Conservation (phyloP, 2,113 vertebrate genomes). For the Atractosteus spatula region DNA sequence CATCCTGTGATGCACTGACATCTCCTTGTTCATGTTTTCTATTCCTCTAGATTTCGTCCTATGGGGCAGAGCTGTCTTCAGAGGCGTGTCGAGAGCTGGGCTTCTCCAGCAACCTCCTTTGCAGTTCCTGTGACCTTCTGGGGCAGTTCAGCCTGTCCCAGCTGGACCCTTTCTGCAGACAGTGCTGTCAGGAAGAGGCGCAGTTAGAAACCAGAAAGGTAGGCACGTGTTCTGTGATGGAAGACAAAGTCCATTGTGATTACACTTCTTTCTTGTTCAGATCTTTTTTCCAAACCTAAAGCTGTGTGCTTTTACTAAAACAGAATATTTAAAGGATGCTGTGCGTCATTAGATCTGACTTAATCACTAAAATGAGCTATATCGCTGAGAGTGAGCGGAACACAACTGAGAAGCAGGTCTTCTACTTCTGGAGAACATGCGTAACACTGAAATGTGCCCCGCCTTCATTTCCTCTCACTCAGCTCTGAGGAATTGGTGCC, state of each 20-base stretch:
- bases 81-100: slow-evolving; percentile 92
- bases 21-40: too few species aligned
- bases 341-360: neutral
- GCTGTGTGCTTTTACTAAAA: neutral
- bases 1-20: too few species aligned
- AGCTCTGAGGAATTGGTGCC: too few species aligned
- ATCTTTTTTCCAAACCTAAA: too few species aligned
- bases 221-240: slow-evolving; percentile 7
- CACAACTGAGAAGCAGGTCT: neutral
- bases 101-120: slow-evolving; percentile 95
- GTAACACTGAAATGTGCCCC: too few species aligned
- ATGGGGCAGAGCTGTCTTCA: slow-evolving; percentile 81
- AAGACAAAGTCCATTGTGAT: too few species aligned
- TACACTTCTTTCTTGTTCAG: too few species aligned
- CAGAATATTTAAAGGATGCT: neutral
- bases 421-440: too few species aligned
- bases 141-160: slow-evolving; percentile 84
- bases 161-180: slow-evolving; percentile 79
- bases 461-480: too few species aligned
- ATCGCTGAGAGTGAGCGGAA: neutral
- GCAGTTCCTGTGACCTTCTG: slow-evolving; percentile 92
- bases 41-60: slow-evolving; percentile 68
- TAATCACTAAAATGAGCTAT: neutral
- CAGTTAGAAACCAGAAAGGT: slow-evolving; percentile 91
- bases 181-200: slow-evolving; percentile 95